A percentile compares a stretch with the other conserved stretches of the same genome.
phyloP scores from a whole-genome alignment of 2,113 vertebrate species.

The Hippocampus zosterae region DNA sequence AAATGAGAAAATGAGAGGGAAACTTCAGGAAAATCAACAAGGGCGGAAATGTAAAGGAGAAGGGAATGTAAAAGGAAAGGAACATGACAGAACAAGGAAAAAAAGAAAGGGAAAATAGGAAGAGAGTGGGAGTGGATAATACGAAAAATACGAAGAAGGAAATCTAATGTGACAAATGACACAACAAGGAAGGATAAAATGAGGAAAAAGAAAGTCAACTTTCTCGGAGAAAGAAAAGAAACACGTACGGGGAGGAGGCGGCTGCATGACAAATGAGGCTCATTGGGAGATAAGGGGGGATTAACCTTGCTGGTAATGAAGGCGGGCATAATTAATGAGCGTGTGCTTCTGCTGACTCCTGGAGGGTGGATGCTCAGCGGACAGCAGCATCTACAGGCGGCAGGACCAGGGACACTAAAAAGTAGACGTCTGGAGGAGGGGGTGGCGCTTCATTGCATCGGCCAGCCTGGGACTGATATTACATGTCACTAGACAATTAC shows the following conservation, averaged over 20 bases:
- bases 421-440: not conserved
- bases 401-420: not conserved
- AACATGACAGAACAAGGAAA: no score
- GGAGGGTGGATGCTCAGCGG: slow-evolving; percentile 29
- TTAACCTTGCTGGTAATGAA: slow-evolving; percentile 94
- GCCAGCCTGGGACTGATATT: not conserved
- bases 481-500: no score
- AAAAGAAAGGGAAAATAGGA: not conserved
- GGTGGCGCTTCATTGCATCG: not conserved
- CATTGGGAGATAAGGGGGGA: slow-evolving; percentile 75
- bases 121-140: not conserved
- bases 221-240: slow-evolving; percentile 5
- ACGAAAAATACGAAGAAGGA: not conserved
- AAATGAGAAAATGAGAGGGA: not conserved
- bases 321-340: slow-evolving; percentile 84
- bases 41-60: no score
- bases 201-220: not conserved
- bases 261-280: slow-evolving; percentile 77
- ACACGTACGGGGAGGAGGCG: slow-evolving; percentile 10
- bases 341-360: slow-evolving; percentile 76
- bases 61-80: not conserved
- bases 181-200: slow-evolving; percentile 2
- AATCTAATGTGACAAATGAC: not conserved
- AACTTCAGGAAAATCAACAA: no score
- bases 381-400: slow-evolving; percentile 46